A percentile compares a stretch with the other conserved stretches of the same genome.
These are phyloP conservation scores for Sitodiplosis mosellana DNA, from an alignment of 1,140 invertebrate species.

Conservation along the genomic window DNA sequence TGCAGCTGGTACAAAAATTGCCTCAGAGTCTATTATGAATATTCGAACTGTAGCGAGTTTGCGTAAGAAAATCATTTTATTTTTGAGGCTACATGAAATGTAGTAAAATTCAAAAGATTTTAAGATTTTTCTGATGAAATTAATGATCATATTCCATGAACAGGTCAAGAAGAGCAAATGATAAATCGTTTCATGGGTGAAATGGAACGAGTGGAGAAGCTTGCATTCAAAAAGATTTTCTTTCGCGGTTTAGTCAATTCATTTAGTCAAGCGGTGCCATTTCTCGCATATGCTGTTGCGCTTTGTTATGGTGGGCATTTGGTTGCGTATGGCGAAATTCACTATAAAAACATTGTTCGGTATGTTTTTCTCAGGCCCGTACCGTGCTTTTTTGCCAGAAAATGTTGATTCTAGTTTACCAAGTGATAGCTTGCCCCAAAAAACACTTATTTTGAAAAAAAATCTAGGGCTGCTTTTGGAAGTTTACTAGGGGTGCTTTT, in stretches of 20 bases:
- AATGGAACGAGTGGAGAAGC: slow-evolving; percentile 29
- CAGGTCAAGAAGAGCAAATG: slow-evolving; percentile 25
- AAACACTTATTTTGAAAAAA: no score
- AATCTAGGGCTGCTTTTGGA: no score
- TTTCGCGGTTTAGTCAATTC: slow-evolving; percentile 55
- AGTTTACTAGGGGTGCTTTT: no score
- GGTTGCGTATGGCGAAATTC: slow-evolving; percentile 43
- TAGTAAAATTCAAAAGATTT: no score
- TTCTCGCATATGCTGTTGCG: slow-evolving; percentile 61
- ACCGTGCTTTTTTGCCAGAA: no score
- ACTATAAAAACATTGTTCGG: slow-evolving; percentile 67
- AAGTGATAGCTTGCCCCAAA: no score
- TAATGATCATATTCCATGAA: background rate
- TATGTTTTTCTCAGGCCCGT: no score
- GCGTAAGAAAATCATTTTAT: slow-evolving; percentile 18
- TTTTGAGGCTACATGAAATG: no score
- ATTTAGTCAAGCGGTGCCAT: slow-evolving; percentile 57
- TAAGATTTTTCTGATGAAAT: slow-evolving; percentile 11
- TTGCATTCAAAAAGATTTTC: slow-evolving; percentile 38
- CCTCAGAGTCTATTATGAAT: slow-evolving; percentile 56
- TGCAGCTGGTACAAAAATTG: slow-evolving; percentile 45
- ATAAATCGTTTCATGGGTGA: slow-evolving; percentile 35
- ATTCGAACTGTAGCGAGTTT: slow-evolving; percentile 55
- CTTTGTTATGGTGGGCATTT: slow-evolving; percentile 68
- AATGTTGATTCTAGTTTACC: no score